phyloP scores from a whole-genome alignment of 1,140 invertebrate genomes.

The Atta cephalotes region DNA sequence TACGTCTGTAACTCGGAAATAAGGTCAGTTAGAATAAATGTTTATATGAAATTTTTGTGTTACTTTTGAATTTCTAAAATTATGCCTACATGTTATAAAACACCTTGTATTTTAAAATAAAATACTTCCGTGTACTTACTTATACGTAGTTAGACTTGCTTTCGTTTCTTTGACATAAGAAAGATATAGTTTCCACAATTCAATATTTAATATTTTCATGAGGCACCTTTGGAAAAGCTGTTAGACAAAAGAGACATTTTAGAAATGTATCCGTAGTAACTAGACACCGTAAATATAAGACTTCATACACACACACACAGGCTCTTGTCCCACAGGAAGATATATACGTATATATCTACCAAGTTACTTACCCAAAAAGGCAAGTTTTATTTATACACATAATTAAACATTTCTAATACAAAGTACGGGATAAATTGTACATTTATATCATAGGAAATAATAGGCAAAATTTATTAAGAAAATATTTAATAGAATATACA shows the following conservation, averaged over 20 bases:
- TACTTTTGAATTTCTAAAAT: no score
- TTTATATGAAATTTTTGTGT: no score
- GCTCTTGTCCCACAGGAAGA: constrained; percentile 56
- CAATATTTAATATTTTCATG: constrained; percentile 99
- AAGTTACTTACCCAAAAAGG: constrained; percentile 84
- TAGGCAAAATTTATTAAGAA: constrained; percentile 69
- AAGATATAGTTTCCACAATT: constrained; percentile 99
- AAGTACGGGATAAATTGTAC: constrained; percentile 52
- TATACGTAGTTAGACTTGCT: constrained; percentile 96
- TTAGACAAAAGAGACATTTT: constrained; percentile 79
- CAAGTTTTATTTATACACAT: constrained; percentile 78
- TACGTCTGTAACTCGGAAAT: no score
- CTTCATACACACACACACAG: constrained; percentile 46
- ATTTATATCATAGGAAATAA: constrained; percentile 49
- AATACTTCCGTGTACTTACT: constrained; percentile 89
- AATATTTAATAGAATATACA: constrained; percentile 69
- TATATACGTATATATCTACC: constrained; percentile 67
- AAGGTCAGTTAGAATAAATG: no score
- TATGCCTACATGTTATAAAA: no score
- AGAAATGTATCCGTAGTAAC: constrained; percentile 53
- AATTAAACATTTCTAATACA: constrained; percentile 69
- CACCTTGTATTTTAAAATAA: not conserved
- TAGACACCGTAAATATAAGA: constrained; percentile 65
- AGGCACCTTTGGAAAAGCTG: constrained; percentile 99
- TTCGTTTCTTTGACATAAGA: constrained; percentile 99